These are phyloP conservation scores for Neodon shergylaensis DNA, from an alignment of 2,113 vertebrate species.

Conservation along the genomic window DNA sequence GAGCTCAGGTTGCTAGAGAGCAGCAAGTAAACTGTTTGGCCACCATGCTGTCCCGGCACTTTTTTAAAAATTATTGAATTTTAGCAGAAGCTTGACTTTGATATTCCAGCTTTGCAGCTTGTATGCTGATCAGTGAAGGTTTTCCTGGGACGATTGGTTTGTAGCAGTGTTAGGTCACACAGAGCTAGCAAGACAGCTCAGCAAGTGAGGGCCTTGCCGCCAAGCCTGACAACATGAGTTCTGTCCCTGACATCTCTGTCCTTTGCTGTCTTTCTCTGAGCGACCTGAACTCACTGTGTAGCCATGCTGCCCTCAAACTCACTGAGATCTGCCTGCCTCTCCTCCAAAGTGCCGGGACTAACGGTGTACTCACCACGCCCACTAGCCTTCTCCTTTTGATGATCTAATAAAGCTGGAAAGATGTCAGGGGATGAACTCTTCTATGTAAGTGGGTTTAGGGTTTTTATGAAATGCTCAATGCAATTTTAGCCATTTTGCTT, in stretches of 20 bases:
- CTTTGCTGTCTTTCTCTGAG: background rate
- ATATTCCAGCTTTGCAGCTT: slow-evolving; percentile 25
- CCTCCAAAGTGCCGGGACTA: background rate
- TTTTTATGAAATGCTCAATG: slow-evolving; percentile 37
- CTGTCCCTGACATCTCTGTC: background rate
- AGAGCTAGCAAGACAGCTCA: background rate
- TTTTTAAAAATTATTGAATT: background rate
- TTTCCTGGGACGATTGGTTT: background rate
- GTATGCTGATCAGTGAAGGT: background rate
- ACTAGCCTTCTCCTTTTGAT: background rate
- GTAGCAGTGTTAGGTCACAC: background rate
- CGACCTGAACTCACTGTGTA: background rate
- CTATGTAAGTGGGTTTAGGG: background rate
- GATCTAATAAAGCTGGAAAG: slow-evolving; percentile 15
- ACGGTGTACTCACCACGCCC: background rate
- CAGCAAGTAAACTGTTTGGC: background rate
- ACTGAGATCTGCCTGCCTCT: background rate
- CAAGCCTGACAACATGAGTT: background rate
- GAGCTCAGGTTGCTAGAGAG: background rate
- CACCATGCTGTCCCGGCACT: background rate
- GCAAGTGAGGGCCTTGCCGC: background rate
- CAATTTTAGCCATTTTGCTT: slow-evolving; percentile 57
- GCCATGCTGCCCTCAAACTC: background rate
- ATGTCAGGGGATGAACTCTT: slow-evolving; percentile 15
- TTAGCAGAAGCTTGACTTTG: background rate